Evolutionary conservation across 1,140 invertebrate species (phyloP).

Genomic region (Neotoxoptera formosana): DNA sequence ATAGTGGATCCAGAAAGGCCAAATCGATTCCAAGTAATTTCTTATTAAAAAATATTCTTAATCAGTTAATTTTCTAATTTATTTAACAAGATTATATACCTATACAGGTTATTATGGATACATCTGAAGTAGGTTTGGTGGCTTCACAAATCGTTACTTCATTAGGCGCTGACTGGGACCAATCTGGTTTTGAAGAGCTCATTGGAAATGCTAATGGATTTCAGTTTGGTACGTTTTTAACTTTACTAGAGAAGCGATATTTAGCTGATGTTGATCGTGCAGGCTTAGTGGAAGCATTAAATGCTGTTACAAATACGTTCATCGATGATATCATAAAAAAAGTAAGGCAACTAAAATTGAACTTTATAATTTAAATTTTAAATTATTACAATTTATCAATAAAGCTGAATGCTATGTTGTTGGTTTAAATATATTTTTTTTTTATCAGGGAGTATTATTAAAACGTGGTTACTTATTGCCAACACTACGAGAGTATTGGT

Average conservation of each 20-base stretch:
- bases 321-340: slow-evolving; percentile 85
- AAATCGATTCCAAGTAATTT: slow-evolving; percentile 62
- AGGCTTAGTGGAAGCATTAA: slow-evolving; percentile 75
- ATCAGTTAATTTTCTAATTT: background rate
- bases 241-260: slow-evolving; percentile 77
- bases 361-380: background rate
- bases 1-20: slow-evolving; percentile 65
- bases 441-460: slow-evolving; percentile 71
- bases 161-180: slow-evolving; percentile 73
- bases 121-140: slow-evolving; percentile 72
- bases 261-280: slow-evolving; percentile 68
- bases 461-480: slow-evolving; percentile 79
- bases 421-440: background rate
- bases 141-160: slow-evolving; percentile 73
- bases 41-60: background rate
- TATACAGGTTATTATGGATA: slow-evolving; percentile 71
- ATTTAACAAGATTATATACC: background rate
- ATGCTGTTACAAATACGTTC: slow-evolving; percentile 79
- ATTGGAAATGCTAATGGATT: slow-evolving; percentile 71
- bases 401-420: background rate
- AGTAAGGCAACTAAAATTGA: slow-evolving; percentile 64
- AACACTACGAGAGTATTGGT: slow-evolving; percentile 80
- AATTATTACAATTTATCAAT: background rate
- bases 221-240: slow-evolving; percentile 73
- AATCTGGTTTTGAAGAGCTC: slow-evolving; percentile 72